These are phyloP conservation scores for Malacosoma neustria DNA, from an alignment of 2,888 invertebrate genomes.

Conservation along the genomic window DNA sequence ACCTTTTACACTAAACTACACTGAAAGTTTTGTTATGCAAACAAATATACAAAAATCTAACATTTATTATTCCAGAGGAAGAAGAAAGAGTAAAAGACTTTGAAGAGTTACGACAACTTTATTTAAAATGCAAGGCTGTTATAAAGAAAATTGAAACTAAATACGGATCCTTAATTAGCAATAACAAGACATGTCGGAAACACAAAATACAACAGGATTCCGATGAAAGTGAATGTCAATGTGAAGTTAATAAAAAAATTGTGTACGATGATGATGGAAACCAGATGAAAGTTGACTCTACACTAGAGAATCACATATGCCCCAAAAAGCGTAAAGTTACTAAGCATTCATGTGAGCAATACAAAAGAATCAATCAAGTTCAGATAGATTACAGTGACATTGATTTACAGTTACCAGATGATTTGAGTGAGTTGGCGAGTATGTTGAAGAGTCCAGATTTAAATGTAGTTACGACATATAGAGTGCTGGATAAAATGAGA, in stretches of 20 bases:
- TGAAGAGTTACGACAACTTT: constrained; percentile 41
- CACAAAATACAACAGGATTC: background rate
- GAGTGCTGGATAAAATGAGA: constrained; percentile 41
- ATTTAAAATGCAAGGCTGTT: constrained; percentile 47
- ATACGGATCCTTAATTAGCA: constrained; percentile 42
- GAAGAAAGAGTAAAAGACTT: constrained; percentile 32
- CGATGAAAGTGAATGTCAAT: constrained; percentile 27
- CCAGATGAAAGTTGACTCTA: constrained; percentile 23
- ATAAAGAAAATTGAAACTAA: constrained; percentile 49
- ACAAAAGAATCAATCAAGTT: constrained; percentile 17
- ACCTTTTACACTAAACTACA: too few species aligned
- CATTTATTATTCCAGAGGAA: background rate
- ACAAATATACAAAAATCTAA: too few species aligned
- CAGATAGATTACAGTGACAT: constrained; percentile 34
- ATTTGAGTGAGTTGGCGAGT: constrained; percentile 27
- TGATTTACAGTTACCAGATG: constrained; percentile 32
- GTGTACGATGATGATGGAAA: constrained; percentile 55
- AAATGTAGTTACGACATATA: constrained; percentile 28
- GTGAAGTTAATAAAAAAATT: constrained; percentile 43
- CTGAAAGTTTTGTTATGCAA: too few species aligned
- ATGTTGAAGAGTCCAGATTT: constrained; percentile 35
- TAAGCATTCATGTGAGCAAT: constrained; percentile 3
- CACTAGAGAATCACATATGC: constrained; percentile 39
- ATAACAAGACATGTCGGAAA: background rate
- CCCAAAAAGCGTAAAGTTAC: constrained; percentile 22